Percentiles rank a stretch among this genome's conserved stretches.
These are phyloP conservation scores for Tribolium freemani DNA, from an alignment of 2,888 invertebrate species.

Conservation along the genomic window DNA sequence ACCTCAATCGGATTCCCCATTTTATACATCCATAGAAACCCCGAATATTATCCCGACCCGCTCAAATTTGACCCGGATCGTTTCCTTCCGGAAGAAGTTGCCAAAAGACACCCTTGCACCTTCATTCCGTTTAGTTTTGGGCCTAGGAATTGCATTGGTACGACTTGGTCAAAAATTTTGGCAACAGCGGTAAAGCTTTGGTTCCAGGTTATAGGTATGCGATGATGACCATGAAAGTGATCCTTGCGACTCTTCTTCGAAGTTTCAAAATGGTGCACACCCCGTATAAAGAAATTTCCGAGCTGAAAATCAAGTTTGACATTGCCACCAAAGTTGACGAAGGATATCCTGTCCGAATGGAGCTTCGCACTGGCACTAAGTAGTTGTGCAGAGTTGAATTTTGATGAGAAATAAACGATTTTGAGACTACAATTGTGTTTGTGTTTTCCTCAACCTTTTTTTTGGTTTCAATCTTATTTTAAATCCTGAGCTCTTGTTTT, in stretches of 20 bases:
- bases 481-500: too few relatives aligned
- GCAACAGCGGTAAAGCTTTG: background rate
- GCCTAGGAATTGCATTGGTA: background rate
- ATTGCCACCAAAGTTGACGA: constrained; percentile 7
- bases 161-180: background rate
- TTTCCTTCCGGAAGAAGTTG: constrained; percentile 2
- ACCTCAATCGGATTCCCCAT: constrained; percentile 12
- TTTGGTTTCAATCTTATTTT: too few relatives aligned
- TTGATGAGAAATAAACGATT: background rate
- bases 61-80: constrained; percentile 7
- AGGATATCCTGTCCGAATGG: background rate
- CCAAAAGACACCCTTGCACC: background rate
- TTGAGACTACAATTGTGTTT: background rate
- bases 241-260: background rate
- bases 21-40: constrained; percentile 7
- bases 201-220: constrained; percentile 8
- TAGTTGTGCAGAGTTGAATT: background rate
- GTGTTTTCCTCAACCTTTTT: background rate
- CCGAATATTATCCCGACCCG: background rate
- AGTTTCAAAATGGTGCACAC: constrained; percentile 1
- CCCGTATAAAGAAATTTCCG: background rate
- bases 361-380: background rate
- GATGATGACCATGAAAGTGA: constrained; percentile 11
- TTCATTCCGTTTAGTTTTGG: constrained; percentile 4
- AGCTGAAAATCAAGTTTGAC: background rate